Percentiles rank a stretch among this genome's conserved stretches.
Conservation (phyloP, 1,140 invertebrate genomes). For the Pogonognathellus flavescens region DNA sequence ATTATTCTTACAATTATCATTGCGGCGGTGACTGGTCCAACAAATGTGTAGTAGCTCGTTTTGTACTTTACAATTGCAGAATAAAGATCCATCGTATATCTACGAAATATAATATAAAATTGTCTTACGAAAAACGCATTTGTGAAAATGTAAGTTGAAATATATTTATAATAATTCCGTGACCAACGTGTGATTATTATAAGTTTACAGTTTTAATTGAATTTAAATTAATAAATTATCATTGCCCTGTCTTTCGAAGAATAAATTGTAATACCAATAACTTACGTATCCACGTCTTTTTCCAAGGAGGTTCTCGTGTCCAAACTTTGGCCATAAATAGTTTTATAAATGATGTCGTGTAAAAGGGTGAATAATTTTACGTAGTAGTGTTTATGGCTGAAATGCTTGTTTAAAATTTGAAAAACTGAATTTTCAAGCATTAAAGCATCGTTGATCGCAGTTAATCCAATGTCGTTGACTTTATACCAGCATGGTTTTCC, state of each 20-base stretch:
- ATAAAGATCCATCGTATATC: conserved; percentile 90
- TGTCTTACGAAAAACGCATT: no score
- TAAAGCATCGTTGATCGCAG: conserved; percentile 78
- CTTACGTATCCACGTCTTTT: conserved; percentile 62
- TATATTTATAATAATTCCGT: no score
- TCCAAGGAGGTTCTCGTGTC: conserved; percentile 76
- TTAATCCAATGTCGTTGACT: conserved; percentile 73
- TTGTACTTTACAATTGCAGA: conserved; percentile 94
- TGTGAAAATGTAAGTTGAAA: no score
- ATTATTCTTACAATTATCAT: conserved; percentile 84
- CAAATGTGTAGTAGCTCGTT: conserved; percentile 94
- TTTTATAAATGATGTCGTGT: conserved; percentile 81
- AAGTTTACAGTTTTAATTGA: no score
- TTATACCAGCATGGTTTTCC: conserved; percentile 78
- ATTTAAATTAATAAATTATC: no score
- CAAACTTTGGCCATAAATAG: conserved; percentile 82
- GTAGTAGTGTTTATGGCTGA: conserved; percentile 73
- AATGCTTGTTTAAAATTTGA: conserved; percentile 73
- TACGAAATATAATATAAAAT: no score
- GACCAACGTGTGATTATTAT: no score
- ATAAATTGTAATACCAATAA: no score
- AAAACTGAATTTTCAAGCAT: conserved; percentile 74
- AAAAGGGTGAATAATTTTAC: conserved; percentile 74
- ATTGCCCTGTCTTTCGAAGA: no score
- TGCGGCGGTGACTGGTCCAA: conserved; percentile 88